Evolutionary conservation across 2,797 vertebrate genomes (phyloP).

Genomic region (Poeciliopsis infans): DNA sequence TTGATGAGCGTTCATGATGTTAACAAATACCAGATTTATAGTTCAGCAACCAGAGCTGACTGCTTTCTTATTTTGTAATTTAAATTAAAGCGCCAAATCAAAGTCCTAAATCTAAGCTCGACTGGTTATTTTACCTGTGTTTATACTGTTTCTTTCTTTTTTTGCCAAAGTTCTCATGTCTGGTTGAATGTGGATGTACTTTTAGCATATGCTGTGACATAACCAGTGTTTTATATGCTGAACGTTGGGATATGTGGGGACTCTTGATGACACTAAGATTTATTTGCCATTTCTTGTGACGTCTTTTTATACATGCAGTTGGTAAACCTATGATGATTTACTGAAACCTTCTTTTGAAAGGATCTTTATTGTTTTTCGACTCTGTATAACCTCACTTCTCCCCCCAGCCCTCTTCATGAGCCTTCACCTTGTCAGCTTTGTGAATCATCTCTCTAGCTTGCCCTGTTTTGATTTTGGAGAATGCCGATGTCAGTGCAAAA

Average conservation of each 20-base stretch:
- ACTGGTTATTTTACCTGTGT: slow-evolving; percentile 23
- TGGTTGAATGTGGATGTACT: slow-evolving; percentile 66
- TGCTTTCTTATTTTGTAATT: slow-evolving; percentile 41
- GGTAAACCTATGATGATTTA: slow-evolving; percentile 43
- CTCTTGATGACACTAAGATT: slow-evolving; percentile 37
- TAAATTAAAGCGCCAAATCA: slow-evolving; percentile 36
- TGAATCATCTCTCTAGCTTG: slow-evolving; percentile 64
- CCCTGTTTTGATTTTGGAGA: slow-evolving; percentile 60
- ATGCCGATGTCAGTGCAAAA: slow-evolving; percentile 45
- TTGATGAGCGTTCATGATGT: slow-evolving; percentile 53
- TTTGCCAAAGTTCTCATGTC: slow-evolving; percentile 46
- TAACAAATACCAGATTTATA: slow-evolving; percentile 65
- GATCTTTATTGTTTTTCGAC: slow-evolving; percentile 42
- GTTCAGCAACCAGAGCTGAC: slow-evolving; percentile 59
- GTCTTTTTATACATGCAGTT: slow-evolving; percentile 48
- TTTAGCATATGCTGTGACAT: slow-evolving; percentile 51
- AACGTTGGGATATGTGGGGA: slow-evolving; percentile 10
- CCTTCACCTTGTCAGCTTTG: slow-evolving; percentile 58
- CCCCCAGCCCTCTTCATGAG: slow-evolving; percentile 1
- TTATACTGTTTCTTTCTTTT: slow-evolving; percentile 18
- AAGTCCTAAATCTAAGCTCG: slow-evolving; percentile 42
- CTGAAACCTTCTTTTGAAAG: slow-evolving; percentile 22
- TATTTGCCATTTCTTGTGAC: slow-evolving; percentile 54
- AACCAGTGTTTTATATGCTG: slow-evolving; percentile 50
- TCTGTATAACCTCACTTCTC: slow-evolving; percentile 15